A percentile compares a stretch with the other conserved stretches of the same genome.
Evolutionary conservation across 2,797 vertebrate species (phyloP).

Genomic region (Ataeniobius toweri): DNA sequence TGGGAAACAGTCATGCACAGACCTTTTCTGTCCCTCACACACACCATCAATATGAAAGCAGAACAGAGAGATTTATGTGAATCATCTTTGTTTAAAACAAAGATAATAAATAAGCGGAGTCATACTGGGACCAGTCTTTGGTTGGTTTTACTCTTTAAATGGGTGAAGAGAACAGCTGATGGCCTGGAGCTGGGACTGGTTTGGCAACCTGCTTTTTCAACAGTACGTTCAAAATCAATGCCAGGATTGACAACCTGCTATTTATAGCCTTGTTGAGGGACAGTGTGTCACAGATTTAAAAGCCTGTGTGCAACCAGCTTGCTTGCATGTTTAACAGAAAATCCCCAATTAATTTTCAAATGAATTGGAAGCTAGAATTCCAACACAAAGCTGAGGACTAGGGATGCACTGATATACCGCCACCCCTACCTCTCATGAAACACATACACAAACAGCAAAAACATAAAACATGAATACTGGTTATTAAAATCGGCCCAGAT

Average conservation of each 20-base stretch:
- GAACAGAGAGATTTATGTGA: conserved; percentile 54
- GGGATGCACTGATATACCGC: too few species aligned
- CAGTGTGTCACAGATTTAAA: conserved; percentile 22
- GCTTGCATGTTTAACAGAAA: conserved; percentile 1
- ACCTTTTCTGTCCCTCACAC: conserved; percentile 1
- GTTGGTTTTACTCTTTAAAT: conserved; percentile 38
- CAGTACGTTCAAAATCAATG: conserved; percentile 46
- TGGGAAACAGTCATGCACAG: conserved; percentile 22
- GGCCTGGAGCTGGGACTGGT: conserved; percentile 29
- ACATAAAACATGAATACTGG: too few species aligned
- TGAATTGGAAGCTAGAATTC: background rate
- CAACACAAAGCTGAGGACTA: too few species aligned
- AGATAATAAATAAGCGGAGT: conserved; percentile 54
- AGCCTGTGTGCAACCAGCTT: conserved; percentile 7
- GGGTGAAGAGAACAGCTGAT: conserved; percentile 48
- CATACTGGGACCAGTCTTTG: conserved; percentile 40
- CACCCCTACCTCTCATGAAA: too few species aligned
- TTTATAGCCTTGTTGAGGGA: conserved; percentile 36
- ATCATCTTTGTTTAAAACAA: conserved; percentile 27
- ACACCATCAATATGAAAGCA: conserved; percentile 11
- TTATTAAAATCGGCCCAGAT: too few species aligned
- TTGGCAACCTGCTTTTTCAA: conserved; percentile 45
- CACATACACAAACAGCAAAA: too few species aligned
- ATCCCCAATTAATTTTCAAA: background rate
- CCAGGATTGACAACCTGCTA: conserved; percentile 48